Conservation (phyloP, 2,113 vertebrate species). For the Arizona elegans region DNA sequence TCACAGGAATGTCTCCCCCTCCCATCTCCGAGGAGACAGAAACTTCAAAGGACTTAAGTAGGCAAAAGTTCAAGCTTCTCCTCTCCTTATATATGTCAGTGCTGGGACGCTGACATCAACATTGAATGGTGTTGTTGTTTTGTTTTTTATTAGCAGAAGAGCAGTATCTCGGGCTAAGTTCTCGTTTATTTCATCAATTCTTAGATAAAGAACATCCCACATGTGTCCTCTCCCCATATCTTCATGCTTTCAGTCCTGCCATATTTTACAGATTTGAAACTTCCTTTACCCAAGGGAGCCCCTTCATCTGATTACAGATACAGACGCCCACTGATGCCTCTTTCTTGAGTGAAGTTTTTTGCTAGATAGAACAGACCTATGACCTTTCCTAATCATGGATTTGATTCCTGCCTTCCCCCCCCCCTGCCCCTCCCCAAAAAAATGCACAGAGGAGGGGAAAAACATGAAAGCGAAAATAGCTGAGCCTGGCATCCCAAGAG, state of each 20-base stretch:
- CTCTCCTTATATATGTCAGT: no score
- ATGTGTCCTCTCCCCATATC: background rate
- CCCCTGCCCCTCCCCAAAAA: background rate
- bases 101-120: no score
- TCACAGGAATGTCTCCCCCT: no score
- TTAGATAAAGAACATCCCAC: background rate
- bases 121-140: background rate
- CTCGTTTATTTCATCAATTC: background rate
- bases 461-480: conserved; percentile 33
- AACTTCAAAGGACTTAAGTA: no score
- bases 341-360: background rate
- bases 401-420: background rate
- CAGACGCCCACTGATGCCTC: background rate
- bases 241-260: no score
- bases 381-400: background rate
- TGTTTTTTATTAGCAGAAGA: background rate
- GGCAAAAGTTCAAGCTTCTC: no score
- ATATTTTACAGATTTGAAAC: background rate
- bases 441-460: background rate
- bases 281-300: background rate
- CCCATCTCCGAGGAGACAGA: no score
- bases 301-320: background rate
- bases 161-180: background rate
- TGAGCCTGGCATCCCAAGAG: conserved; percentile 18
- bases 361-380: background rate